Percentiles rank a stretch among this genome's conserved stretches.
Conservation (phyloP, 1,140 invertebrate species). For the Heterodera schachtii region DNA sequence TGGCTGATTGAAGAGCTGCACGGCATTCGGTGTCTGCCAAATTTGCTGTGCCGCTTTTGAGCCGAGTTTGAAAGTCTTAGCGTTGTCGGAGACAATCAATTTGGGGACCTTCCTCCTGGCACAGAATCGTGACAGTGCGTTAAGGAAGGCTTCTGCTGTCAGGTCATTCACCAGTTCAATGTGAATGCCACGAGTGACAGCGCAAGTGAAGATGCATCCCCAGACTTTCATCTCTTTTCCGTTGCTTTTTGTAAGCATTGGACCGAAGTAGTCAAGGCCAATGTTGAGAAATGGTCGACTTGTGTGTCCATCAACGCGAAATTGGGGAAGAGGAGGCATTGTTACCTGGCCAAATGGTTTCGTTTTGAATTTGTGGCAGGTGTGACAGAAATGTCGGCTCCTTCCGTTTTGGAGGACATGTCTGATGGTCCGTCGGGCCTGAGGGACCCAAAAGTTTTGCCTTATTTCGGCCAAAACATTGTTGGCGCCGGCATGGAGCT, state of each 20-base stretch:
- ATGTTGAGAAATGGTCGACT: conserved; percentile 12
- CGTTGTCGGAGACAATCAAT: conserved; percentile 66
- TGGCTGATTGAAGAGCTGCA: neutral
- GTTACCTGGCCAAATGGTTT: conserved; percentile 14
- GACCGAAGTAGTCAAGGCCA: conserved; percentile 32
- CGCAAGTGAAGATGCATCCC: conserved; percentile 66
- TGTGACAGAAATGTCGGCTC: neutral
- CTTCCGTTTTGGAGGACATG: neutral
- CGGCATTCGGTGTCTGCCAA: neutral
- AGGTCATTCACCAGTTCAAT: conserved; percentile 65
- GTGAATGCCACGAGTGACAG: conserved; percentile 67
- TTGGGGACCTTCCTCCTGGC: conserved; percentile 55
- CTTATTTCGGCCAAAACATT: conserved; percentile 16
- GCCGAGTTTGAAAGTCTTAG: conserved; percentile 46
- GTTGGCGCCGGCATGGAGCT: conserved; percentile 24
- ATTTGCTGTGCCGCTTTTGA: neutral
- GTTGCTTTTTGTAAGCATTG: conserved; percentile 8
- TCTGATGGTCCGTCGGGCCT: conserved; percentile 8
- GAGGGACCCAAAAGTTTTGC: conserved; percentile 26
- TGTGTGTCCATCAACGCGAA: neutral
- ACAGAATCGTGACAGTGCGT: conserved; percentile 61
- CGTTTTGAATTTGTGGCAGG: neutral
- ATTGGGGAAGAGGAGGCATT: conserved; percentile 7
- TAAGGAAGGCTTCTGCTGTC: conserved; percentile 55
- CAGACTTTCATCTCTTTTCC: conserved; percentile 58